Conservation (phyloP, 2,113 vertebrate genomes). For the Cyanoliseus patagonus region DNA sequence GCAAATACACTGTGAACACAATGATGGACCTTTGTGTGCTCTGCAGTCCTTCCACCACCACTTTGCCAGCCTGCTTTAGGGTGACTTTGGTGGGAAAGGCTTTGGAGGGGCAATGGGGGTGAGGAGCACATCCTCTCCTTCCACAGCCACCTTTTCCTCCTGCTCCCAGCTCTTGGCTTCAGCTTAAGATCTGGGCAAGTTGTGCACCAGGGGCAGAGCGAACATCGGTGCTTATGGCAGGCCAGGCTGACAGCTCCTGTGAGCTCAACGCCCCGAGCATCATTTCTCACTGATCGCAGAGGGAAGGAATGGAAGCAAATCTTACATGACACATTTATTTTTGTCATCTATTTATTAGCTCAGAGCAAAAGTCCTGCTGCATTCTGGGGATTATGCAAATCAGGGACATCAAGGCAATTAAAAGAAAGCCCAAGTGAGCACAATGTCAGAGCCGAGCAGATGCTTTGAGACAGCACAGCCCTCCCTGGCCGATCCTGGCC, state of each 20-base stretch:
- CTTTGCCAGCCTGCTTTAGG: neutral
- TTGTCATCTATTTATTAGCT: constrained; percentile 61
- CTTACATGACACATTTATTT: constrained; percentile 58
- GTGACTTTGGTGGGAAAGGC: neutral
- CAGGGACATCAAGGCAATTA: constrained; percentile 45
- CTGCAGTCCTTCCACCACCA: neutral
- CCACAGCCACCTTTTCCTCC: neutral
- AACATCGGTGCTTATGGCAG: neutral
- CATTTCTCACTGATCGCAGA: neutral
- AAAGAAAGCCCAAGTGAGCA: constrained; percentile 2
- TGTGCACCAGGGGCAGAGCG: neutral
- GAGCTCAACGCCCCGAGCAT: neutral
- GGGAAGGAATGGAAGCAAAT: constrained; percentile 50
- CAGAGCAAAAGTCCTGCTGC: constrained; percentile 52
- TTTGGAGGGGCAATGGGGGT: neutral
- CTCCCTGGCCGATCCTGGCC: neutral
- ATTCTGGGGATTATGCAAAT: constrained; percentile 61
- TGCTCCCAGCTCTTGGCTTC: neutral
- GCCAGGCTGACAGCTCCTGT: neutral
- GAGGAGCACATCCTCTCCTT: rapidly evolving
- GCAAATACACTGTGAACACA: rapidly evolving
- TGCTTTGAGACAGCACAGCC: neutral
- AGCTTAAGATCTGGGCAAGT: neutral
- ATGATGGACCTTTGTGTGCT: rapidly evolving
- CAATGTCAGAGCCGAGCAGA: constrained; percentile 30